Evolutionary conservation across 2,797 vertebrate genomes (phyloP).

Genomic region (Chelon labrosus): DNA sequence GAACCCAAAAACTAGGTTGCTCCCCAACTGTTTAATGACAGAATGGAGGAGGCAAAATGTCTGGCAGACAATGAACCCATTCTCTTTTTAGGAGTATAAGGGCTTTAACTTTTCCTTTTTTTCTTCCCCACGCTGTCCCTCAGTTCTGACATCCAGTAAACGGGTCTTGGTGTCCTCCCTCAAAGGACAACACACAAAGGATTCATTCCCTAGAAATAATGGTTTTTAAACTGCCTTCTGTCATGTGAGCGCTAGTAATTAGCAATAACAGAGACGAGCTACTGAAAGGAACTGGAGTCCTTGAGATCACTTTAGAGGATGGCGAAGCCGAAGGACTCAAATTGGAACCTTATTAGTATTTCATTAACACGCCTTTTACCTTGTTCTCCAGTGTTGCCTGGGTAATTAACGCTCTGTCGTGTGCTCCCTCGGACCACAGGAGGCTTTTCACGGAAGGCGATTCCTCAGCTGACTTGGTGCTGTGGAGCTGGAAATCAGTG

Average conservation of each 20-base stretch:
- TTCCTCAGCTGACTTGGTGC: constrained; percentile 44
- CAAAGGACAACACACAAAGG: constrained; percentile 71
- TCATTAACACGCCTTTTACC: constrained; percentile 85
- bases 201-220: constrained; percentile 77
- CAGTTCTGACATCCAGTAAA: constrained; percentile 58
- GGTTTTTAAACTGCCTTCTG: constrained; percentile 70
- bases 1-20: constrained; percentile 40
- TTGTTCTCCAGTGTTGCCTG: constrained; percentile 76
- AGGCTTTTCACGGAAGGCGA: constrained; percentile 60
- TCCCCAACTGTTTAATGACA: constrained; percentile 47
- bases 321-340: constrained; percentile 74
- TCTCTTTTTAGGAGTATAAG: constrained; percentile 32
- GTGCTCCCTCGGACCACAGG: constrained; percentile 62
- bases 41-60: constrained; percentile 32
- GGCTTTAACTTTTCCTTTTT: constrained; percentile 30
- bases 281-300: constrained; percentile 75
- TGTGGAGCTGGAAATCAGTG: constrained; percentile 52
- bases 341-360: constrained; percentile 83
- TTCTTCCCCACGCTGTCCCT: constrained; percentile 28
- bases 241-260: constrained; percentile 79
- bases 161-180: constrained; percentile 66
- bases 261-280: constrained; percentile 74
- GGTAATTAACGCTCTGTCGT: constrained; percentile 80
- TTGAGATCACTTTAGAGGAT: constrained; percentile 80
- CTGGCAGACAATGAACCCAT: constrained; percentile 34